phyloP scores from a whole-genome alignment of 2,797 vertebrate species.

The Pseudocheirus occidentalis region DNA sequence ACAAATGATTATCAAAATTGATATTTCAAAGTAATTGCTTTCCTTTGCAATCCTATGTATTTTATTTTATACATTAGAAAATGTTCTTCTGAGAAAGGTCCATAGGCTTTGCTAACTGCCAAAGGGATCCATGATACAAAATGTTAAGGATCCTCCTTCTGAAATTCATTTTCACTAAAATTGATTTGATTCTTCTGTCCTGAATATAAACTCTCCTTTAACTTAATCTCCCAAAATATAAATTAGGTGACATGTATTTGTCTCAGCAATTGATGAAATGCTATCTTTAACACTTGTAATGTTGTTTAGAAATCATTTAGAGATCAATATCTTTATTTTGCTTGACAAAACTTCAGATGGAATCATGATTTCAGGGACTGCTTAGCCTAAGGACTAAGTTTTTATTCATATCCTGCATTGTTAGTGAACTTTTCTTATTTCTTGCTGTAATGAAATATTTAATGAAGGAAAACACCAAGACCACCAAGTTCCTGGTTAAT shows the following conservation, averaged over 20 bases:
- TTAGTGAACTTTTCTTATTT: not conserved
- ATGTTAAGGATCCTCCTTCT: not conserved
- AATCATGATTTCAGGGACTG: conserved; percentile 26
- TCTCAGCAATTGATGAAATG: not conserved
- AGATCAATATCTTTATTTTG: not conserved
- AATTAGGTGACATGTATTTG: not conserved
- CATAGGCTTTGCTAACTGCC: not conserved
- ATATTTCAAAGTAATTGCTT: not conserved
- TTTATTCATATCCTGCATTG: conserved; percentile 36
- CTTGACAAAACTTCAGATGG: conserved; percentile 19
- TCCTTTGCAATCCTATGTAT: not conserved
- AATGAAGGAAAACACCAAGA: conserved; percentile 4
- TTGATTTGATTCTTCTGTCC: conserved; percentile 1
- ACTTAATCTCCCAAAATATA: conserved; percentile 17
- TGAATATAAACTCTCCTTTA: conserved; percentile 29
- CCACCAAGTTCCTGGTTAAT: not conserved
- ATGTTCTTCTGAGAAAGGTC: not conserved
- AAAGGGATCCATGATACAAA: not conserved
- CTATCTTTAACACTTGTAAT: not conserved
- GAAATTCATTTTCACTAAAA: not conserved
- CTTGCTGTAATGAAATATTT: conserved; percentile 34
- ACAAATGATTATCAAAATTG: not conserved
- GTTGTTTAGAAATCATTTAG: not conserved
- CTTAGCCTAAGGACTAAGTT: not conserved
- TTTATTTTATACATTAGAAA: not conserved